Evolutionary conservation across 35 echinoderm and acorn worm genomes (phyloP), one percentile per base, ranked within the genome.

Genomic region (Patiria miniata): DNA sequence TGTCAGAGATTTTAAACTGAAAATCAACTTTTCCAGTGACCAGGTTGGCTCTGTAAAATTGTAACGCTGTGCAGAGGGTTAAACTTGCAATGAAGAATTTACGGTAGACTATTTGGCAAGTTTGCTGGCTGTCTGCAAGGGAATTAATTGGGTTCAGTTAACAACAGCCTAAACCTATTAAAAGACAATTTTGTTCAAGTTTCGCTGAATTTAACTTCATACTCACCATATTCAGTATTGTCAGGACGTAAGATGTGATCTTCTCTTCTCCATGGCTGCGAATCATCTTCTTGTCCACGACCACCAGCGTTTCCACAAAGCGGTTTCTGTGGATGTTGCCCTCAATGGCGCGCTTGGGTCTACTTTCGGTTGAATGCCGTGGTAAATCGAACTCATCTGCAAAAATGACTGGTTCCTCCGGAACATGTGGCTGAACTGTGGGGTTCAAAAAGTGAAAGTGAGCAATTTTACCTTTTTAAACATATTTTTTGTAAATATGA

Each of bases 151-250:
- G n/a, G n/a, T n/a, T n/a, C n/a, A n/a, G n/a, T n/a, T n/a, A n/a
- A n/a, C n/a, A n/a, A n/a, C n/a, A n/a, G n/a, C n/a, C n/a, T n/a
- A n/a, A n/a, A n/a, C n/a, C n/a, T n/a, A n/a, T n/a, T n/a, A n/a
- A n/a, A n/a, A n/a, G n/a, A n/a, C n/a, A n/a, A n/a, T n/a, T n/a
- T n/a, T n/a, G n/a, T n/a, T n/a, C n/a, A n/a, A n/a, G n/a, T n/a
- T n/a, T n/a, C n/a, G n/a, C n/a, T n/a, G n/a, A n/a, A n/a, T n/a
- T n/a, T n/a, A n/a, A n/a, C n/a, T n/a, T n/a, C n/a, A n/a, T 38
- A 91, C 93, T 88, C 52, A 92, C 93, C 65, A 95, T 95, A 52
- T 95, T 95, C 28, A 95, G 85, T 51, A 95, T 56, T 39, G 89
- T 95, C 50, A 95, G 90, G 15, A 92, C 93, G 54, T 95, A 95